Base-by-base conservation (phyloP, 1,140 invertebrate genomes). In the Saccostrea glomerata region DNA sequence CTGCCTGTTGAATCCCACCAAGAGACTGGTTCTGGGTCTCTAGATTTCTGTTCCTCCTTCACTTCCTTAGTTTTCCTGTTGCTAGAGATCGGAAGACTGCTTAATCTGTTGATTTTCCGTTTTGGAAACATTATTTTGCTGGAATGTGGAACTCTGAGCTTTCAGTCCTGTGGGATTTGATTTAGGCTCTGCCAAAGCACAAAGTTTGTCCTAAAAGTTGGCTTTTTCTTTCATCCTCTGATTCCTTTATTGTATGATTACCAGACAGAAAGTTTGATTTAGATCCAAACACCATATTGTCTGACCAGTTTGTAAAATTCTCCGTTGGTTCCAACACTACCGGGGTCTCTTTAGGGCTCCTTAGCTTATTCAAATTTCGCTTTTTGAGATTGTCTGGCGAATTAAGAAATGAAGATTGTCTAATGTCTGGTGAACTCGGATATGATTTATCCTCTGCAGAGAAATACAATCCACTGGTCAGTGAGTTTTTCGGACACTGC, bases 391-490 rank as follows among this genome's bases (percentile, higher is more conserved):
- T 77, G 70, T 77, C 70, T 30, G 70, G 70, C 1, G 70, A 77
- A 77, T 77, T 77, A 5, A 77, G 30, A 36, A 40, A 77, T 77
- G 70, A 36, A 30, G 70, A 77, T 15, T 77, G 23, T 17, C 25
- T 77, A 9, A 30, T 77, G 6, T 30, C 70, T 13, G 70, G 70
- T 12, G 25, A 77, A 77, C 70, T 77, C 13, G 30, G 70, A 25
- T 40, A 77, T 13, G 70, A 77, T 36, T 77, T 77, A 30, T 77
- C 70, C 30, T 77, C 70, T 15, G 70, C 30, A 77, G 70, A 77
- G 15, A 30, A 77, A 77, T 77, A 77, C 25, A 77, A 13, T 15
- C 25, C 11, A 25, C 70, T 77, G 13, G 23, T 7, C 25, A 36
- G 70, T 15, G 25, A 30, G 23, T 77, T 12, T 12, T 15, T 13